Evolutionary conservation across 2,888 invertebrate genomes (phyloP), one percentile per base, ranked within the genome.

Genomic region (Anagyrus pseudococci): DNA sequence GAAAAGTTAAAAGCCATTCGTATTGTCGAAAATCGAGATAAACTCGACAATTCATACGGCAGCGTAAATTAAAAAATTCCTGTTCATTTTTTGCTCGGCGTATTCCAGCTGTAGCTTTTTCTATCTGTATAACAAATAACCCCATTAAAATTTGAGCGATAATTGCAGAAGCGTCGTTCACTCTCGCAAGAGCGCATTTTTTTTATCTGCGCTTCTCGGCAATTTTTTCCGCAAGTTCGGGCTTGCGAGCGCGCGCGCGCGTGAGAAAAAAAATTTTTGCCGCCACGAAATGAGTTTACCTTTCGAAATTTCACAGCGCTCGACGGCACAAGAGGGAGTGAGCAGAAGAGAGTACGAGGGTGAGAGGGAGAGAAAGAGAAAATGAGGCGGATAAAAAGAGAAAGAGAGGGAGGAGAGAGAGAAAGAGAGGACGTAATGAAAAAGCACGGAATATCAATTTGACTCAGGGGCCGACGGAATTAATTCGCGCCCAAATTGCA

Each of bases 401-500:
- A n/a, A 29, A 29, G 29, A 10, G 29, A 29, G 6, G 4, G 29
- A 4, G 46, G 43, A 22, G 47, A 46, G 37, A 33, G 40, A 40
- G 22, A 46, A 15, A 22, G 22, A 1, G 40, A 37, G 49, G 20
- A 40, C 19, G 47, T 61, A 65, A 65, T 65, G 65, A 65, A 65
- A 65, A 65, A 65, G 65, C 55, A 37, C 55, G 61, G 61, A 62
- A 65, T 62, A 65, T 65, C 61, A 65, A 65, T 65, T 65, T 62
- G 61, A 65, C 54, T 61, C 58, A 33, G 46, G 6, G 6, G n/a
- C 26, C 57, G 57, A n/a, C 46, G 58, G 46, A 65, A 65, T 62
- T 65, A 65, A 65, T 65, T 65, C 61, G 61, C 55, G 61, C 55
- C 61, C 50, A 65, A 65, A 65, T 65, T 65, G 61, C 61, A 65